These are phyloP conservation scores for Eupithecia abbreviata DNA, from an alignment of 2,888 invertebrate species.

Conservation along the genomic window DNA sequence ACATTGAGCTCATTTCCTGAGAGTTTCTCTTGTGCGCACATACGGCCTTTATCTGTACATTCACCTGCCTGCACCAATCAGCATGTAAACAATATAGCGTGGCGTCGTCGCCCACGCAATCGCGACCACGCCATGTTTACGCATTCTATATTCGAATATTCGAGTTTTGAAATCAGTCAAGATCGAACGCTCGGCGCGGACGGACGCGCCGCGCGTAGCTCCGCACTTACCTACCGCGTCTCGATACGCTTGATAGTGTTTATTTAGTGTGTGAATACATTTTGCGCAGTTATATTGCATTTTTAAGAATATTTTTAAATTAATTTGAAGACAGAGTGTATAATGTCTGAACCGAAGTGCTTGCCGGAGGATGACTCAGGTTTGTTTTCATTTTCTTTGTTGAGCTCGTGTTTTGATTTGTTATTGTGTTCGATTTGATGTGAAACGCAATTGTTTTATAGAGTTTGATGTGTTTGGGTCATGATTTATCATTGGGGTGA, in stretches of 20 bases:
- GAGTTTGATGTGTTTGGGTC: not conserved
- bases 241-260: slow-evolving; percentile 10
- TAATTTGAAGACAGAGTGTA: slow-evolving; percentile 6
- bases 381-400: slow-evolving; percentile 49
- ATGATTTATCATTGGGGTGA: not conserved
- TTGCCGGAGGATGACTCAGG: slow-evolving; percentile 58
- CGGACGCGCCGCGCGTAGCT: slow-evolving; percentile 52
- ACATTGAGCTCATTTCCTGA: slow-evolving; percentile 5
- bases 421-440: not conserved
- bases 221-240: slow-evolving; percentile 29
- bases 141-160: slow-evolving; percentile 51
- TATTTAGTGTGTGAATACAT: slow-evolving; percentile 31
- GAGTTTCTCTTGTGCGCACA: not conserved
- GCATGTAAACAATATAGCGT: slow-evolving; percentile 38
- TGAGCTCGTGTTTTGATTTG: slow-evolving; percentile 23
- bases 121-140: slow-evolving; percentile 51
- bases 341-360: slow-evolving; percentile 59
- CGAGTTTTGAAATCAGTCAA: slow-evolving; percentile 52
- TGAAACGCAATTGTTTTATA: not conserved
- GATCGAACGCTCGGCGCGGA: slow-evolving; percentile 56
- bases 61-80: slow-evolving; percentile 30
- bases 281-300: slow-evolving; percentile 42
- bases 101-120: slow-evolving; percentile 46
- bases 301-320: not conserved
- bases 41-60: slow-evolving; percentile 19